phyloP scores from a whole-genome alignment of 2,113 vertebrate genomes.

The Alectura lathami region DNA sequence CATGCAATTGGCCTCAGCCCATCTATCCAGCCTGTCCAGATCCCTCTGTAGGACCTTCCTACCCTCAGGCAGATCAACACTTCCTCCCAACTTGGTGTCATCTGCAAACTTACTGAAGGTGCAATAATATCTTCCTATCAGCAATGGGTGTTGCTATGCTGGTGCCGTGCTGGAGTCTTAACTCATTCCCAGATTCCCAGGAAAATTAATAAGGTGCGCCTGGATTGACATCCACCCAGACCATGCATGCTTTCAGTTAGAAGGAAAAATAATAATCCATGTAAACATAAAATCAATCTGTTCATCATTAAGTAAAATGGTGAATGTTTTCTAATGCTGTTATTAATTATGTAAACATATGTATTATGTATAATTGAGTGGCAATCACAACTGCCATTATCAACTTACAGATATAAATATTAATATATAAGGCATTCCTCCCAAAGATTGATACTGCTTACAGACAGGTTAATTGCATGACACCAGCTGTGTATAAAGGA shows the following conservation, averaged over 20 bases:
- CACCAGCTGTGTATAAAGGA: background rate
- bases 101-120: too few species aligned
- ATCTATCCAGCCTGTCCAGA: too few species aligned
- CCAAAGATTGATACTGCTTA: background rate
- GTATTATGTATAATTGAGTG: background rate
- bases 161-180: background rate
- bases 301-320: background rate
- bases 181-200: background rate
- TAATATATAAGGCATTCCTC: background rate
- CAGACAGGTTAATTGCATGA: background rate
- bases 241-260: background rate
- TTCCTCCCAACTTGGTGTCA: too few species aligned
- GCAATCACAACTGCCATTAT: slow-evolving; percentile 27
- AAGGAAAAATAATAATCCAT: background rate
- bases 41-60: too few species aligned
- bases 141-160: background rate
- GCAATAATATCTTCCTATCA: background rate
- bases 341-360: slow-evolving; percentile 31
- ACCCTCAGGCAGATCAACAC: too few species aligned
- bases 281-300: background rate
- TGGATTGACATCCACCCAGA: background rate
- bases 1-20: too few species aligned
- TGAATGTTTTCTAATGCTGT: background rate
- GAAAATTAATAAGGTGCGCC: background rate
- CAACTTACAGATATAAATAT: background rate